Conservation (phyloP, 2,113 vertebrate species). For the Elachura formosa region DNA sequence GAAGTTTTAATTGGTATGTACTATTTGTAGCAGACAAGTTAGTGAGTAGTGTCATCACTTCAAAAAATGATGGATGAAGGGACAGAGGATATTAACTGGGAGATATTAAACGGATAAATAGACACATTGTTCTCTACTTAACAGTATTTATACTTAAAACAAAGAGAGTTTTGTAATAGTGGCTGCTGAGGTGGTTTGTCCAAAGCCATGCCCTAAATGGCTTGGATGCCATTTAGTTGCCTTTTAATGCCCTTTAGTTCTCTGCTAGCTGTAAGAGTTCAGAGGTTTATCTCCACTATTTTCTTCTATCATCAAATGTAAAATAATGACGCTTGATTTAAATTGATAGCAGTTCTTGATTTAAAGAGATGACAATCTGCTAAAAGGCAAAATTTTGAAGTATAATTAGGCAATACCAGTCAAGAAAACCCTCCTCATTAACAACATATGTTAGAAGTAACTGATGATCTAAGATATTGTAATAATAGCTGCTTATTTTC, state of each 20-base stretch:
- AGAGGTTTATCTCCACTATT: not conserved
- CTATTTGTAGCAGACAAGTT: slow-evolving; percentile 18
- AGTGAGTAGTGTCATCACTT: not conserved
- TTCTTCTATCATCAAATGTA: not conserved
- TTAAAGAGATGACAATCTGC: not conserved
- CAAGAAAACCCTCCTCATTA: not conserved
- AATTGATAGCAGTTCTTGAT: not conserved
- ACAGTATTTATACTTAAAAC: not conserved
- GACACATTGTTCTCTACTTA: not conserved
- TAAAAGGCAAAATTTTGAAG: not conserved
- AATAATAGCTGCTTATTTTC: not conserved
- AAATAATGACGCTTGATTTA: not conserved
- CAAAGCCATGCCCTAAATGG: not conserved
- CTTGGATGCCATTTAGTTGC: no score
- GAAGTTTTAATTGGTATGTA: not conserved
- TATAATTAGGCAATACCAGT: not conserved
- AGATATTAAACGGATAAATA: not conserved
- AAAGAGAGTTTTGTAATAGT: not conserved
- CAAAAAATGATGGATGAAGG: slow-evolving; percentile 26
- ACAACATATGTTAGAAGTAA: not conserved
- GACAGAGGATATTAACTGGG: not conserved
- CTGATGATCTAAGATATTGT: not conserved
- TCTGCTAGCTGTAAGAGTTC: not conserved
- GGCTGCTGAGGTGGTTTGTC: not conserved
- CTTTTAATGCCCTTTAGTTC: no score